These are phyloP conservation scores for Podotricha telesiphe DNA, from an alignment of 2,888 invertebrate species.

Conservation along the genomic window DNA sequence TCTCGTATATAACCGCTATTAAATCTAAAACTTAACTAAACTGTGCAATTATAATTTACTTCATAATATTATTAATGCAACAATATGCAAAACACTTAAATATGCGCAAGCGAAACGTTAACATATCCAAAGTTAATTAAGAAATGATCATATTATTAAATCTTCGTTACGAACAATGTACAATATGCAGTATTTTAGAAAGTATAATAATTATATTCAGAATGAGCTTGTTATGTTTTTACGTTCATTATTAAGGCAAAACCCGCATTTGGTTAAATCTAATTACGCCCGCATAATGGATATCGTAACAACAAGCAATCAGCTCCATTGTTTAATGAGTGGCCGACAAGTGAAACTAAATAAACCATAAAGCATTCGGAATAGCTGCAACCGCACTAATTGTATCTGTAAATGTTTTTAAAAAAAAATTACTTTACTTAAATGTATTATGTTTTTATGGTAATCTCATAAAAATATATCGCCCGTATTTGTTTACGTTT, in stretches of 20 bases:
- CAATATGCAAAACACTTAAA: constrained; percentile 35
- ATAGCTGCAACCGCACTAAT: constrained; percentile 67
- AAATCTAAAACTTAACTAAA: neutral
- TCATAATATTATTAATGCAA: neutral
- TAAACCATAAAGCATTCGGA: constrained; percentile 69
- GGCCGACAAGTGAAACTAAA: constrained; percentile 73
- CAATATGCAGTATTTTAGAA: constrained; percentile 42
- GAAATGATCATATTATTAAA: constrained; percentile 34
- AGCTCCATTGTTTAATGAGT: constrained; percentile 79
- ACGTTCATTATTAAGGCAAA: constrained; percentile 68
- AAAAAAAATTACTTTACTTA: constrained; percentile 21
- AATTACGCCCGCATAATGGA: constrained; percentile 80
- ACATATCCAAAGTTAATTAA: constrained; percentile 30
- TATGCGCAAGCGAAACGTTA: constrained; percentile 12
- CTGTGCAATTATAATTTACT: neutral
- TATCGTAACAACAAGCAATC: constrained; percentile 77
- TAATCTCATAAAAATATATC: neutral
- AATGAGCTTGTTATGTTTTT: constrained; percentile 61
- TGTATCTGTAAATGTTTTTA: constrained; percentile 50
- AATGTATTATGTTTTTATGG: constrained; percentile 1
- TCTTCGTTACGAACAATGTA: constrained; percentile 34
- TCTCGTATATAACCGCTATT: neutral
- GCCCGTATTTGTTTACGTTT: neutral
- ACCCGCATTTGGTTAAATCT: constrained; percentile 80
- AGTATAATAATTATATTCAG: constrained; percentile 55